Base-by-base conservation (phyloP, 1,140 invertebrate species). In the Teleopsis dalmanni region DNA sequence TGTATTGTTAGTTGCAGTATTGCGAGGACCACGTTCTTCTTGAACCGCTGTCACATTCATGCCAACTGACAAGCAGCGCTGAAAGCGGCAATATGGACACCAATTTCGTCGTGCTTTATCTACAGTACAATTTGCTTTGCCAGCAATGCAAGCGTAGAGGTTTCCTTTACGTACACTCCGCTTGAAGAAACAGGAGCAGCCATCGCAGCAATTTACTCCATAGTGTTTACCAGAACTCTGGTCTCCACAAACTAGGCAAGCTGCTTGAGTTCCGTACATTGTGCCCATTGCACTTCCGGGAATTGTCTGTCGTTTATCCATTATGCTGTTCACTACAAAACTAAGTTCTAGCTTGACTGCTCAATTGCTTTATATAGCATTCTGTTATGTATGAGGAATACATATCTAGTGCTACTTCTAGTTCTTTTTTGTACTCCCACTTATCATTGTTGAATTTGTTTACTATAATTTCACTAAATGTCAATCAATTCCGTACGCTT, bases 131-230 rank as follows among this genome's bases (percentile, higher is more conserved):
- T 74, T 75, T n/a, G 84, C 83, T 50, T 78, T 81, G 19, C 85
- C 85, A 50, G 84, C 84, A 23, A 70, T 91, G 62, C 89, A 91
- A 34, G 77, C 77, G 57, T 90, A 91, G 4, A 77, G 65, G 7
- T 81, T 80, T 9, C 78, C 78, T 48, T 81, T 79, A 36, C 88
- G 71, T 13, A 91, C 77, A 47, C 84, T 86, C 56, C 85, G 73
- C 68, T 92, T 92, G 69, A 93, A 92, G 65, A 93, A 92, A 58
- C 89, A 92, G 31, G 85, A 88, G 66, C 89, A 92, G 6, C 89
- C 89, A 58, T 93, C 90, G 62, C 89, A 92, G 60, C 87, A 88
- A 64, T 79, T 84, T 8, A 88, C 83, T 1, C 89, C 89, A 58
- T 93, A 92, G 68, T 93, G 88, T 65, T 89, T 88, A 0, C 89